These are phyloP conservation scores for Tangara arthus DNA, from an alignment of 2,797 vertebrate genomes.

Conservation along the genomic window DNA sequence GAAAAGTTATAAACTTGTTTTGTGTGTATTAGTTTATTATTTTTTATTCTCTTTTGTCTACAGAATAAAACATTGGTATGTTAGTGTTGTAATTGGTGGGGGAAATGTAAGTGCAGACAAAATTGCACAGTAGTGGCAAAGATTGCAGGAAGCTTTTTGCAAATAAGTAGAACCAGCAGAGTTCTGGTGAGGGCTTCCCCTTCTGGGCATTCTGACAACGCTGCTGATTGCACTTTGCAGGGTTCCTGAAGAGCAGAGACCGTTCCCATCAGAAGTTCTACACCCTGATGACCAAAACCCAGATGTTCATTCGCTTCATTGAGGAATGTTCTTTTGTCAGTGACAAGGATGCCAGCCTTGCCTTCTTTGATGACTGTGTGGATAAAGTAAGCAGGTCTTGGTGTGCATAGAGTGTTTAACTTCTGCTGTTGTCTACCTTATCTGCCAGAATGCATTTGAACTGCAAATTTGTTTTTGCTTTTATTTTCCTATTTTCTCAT, in stretches of 20 bases:
- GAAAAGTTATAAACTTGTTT: background rate
- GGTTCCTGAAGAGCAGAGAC: slow-evolving; percentile 95
- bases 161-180: accelerated
- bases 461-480: background rate
- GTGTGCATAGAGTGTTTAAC: slow-evolving; percentile 59
- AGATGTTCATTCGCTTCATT: slow-evolving; percentile 99
- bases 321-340: slow-evolving; percentile 99
- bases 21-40: background rate
- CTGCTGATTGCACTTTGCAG: slow-evolving; percentile 69
- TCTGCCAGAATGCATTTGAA: background rate
- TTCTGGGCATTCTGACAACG: background rate
- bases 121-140: background rate
- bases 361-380: slow-evolving; percentile 98
- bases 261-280: slow-evolving; percentile 99
- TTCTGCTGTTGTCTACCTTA: background rate
- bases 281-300: slow-evolving; percentile 96
- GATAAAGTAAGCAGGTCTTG: slow-evolving; percentile 87
- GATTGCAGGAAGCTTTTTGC: background rate
- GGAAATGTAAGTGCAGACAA: background rate
- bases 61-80: background rate
- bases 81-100: background rate
- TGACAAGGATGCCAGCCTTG: slow-evolving; percentile 95
- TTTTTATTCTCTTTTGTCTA: background rate
- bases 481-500: background rate
- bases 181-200: background rate